phyloP scores from a whole-genome alignment of 2,888 invertebrate genomes.

The Margaritifera margaritifera region DNA sequence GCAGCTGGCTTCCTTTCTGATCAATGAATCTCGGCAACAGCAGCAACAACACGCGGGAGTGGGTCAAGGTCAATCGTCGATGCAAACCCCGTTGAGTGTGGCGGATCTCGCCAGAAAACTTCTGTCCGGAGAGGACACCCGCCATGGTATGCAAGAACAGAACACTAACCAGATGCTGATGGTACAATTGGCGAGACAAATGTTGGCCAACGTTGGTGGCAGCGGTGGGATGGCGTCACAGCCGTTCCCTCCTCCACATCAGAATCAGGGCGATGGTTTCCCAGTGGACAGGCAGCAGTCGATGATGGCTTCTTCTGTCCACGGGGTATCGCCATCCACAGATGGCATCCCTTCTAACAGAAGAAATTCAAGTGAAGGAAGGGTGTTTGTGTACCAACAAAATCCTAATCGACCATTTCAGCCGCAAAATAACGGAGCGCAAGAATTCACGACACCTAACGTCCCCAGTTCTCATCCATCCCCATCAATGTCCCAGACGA shows the following conservation, averaged over 20 bases:
- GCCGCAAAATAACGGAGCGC: constrained; percentile 3
- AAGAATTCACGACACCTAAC: no score
- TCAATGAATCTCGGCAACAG: constrained; percentile 32
- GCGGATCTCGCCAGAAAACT: constrained; percentile 37
- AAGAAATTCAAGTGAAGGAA: constrained; percentile 27
- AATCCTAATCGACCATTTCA: constrained; percentile 7
- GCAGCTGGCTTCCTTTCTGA: constrained; percentile 40
- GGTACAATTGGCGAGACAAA: no score
- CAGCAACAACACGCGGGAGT: constrained; percentile 13
- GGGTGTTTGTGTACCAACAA: constrained; percentile 29
- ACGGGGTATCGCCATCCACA: no score
- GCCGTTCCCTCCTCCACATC: no score
- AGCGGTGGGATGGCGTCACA: no score
- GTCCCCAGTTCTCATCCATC: not conserved
- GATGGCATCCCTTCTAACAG: no score
- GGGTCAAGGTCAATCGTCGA: not conserved
- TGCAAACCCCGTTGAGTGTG: constrained; percentile 10
- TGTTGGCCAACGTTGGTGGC: no score
- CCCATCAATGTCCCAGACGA: not conserved
- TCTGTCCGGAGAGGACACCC: constrained; percentile 2
- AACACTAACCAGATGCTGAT: no score
- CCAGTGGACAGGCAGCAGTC: no score
- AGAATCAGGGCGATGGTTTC: no score
- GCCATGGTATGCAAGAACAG: not conserved
- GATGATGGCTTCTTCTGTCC: no score